These are phyloP conservation scores for Lysandra bellargus DNA, from an alignment of 2,888 invertebrate species.

Conservation along the genomic window DNA sequence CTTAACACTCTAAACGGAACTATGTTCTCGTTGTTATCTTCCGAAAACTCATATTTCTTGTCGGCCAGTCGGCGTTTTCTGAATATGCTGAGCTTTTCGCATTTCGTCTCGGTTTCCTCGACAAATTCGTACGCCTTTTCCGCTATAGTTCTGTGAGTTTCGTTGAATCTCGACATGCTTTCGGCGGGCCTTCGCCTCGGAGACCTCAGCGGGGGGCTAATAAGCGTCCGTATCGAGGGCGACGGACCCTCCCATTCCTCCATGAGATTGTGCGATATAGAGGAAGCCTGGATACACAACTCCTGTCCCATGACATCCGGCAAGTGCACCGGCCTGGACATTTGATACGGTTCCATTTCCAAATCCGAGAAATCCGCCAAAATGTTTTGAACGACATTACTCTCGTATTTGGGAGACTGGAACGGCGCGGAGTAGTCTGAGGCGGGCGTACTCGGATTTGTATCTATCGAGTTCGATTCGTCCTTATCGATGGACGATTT, in stretches of 20 bases:
- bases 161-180: slow-evolving; percentile 76
- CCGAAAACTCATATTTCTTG: slow-evolving; percentile 95
- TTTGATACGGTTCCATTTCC: slow-evolving; percentile 76
- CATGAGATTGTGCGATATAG: slow-evolving; percentile 71
- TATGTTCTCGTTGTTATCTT: slow-evolving; percentile 85
- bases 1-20: slow-evolving; percentile 83
- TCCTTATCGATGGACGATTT: slow-evolving; percentile 59
- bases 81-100: slow-evolving; percentile 92
- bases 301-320: slow-evolving; percentile 75
- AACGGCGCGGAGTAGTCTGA: slow-evolving; percentile 68
- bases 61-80: slow-evolving; percentile 92
- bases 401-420: slow-evolving; percentile 77
- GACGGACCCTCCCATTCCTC: slow-evolving; percentile 78
- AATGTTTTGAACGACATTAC: slow-evolving; percentile 81
- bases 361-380: slow-evolving; percentile 83
- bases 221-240: slow-evolving; percentile 71
- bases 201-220: slow-evolving; percentile 72
- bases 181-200: slow-evolving; percentile 73
- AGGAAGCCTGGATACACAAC: slow-evolving; percentile 70
- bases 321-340: slow-evolving; percentile 67
- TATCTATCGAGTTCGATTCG: slow-evolving; percentile 60
- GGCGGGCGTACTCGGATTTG: slow-evolving; percentile 63
- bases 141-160: slow-evolving; percentile 78
- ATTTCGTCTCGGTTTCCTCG: slow-evolving; percentile 89
- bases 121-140: slow-evolving; percentile 92